Evolutionary conservation across 2,113 vertebrate genomes (phyloP).

Genomic region (Taxidea taxus): DNA sequence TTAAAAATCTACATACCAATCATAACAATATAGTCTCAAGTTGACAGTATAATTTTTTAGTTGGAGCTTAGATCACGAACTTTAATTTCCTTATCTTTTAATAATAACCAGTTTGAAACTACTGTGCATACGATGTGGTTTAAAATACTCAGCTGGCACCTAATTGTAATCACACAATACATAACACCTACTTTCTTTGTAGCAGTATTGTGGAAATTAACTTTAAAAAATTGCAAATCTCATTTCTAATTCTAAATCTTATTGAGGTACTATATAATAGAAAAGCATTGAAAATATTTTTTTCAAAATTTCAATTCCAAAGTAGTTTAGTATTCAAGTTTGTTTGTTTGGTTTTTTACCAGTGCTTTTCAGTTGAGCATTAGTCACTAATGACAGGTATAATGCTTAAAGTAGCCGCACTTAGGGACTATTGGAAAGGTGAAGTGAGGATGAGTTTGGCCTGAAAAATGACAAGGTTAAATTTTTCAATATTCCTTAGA

Average conservation of each 20-base stretch:
- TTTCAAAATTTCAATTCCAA: neutral
- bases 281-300: neutral
- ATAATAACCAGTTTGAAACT: neutral
- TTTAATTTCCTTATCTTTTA: conserved; percentile 33
- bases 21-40: neutral
- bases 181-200: neutral
- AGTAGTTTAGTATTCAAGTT: neutral
- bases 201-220: neutral
- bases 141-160: neutral
- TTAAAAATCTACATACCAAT: neutral
- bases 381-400: neutral
- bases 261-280: neutral
- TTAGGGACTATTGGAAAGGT: neutral
- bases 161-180: neutral
- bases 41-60: neutral
- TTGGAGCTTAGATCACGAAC: neutral
- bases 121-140: neutral
- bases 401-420: neutral
- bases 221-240: neutral
- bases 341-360: neutral
- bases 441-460: neutral
- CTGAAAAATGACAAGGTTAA: neutral
- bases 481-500: neutral
- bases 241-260: conserved; percentile 20
- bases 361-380: neutral